phyloP scores from a whole-genome alignment of 2,113 vertebrate genomes.

The Tachycineta bicolor region DNA sequence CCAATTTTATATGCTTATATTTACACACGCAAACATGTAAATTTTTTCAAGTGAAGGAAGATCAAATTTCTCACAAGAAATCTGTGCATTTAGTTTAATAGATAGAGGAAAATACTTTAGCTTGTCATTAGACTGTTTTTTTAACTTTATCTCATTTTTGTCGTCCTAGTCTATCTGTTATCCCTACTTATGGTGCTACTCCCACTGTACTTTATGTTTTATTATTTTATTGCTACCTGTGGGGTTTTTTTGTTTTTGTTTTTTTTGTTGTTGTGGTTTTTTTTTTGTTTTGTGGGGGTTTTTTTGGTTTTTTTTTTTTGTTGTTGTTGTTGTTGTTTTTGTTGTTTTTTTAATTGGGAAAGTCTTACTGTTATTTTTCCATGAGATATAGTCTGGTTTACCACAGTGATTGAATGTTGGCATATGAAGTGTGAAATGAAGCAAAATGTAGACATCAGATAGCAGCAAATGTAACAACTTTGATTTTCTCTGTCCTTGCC shows the following conservation, averaged over 20 bases:
- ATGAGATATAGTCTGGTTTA: not conserved
- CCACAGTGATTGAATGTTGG: not conserved
- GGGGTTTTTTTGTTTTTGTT: too few species aligned
- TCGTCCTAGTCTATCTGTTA: not conserved
- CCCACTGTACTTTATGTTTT: not conserved
- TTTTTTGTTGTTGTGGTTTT: too few species aligned
- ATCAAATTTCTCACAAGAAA: not conserved
- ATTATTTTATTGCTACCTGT: conserved; percentile 34
- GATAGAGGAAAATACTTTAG: not conserved
- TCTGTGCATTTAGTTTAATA: not conserved
- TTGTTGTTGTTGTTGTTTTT: too few species aligned
- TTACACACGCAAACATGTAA: not conserved
- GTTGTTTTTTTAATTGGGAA: not conserved
- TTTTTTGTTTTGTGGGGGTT: too few species aligned
- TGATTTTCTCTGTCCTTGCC: not conserved
- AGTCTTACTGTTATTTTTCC: not conserved
- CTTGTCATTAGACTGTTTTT: not conserved
- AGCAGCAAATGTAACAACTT: not conserved
- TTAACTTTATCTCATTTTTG: not conserved
- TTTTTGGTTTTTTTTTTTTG: too few species aligned
- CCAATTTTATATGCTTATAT: not conserved
- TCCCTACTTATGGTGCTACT: not conserved
- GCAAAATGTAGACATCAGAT: not conserved
- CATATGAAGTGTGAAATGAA: not conserved
- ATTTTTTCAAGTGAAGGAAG: not conserved